A percentile compares a stretch with the other conserved stretches of the same genome.
These are phyloP conservation scores for Eupithecia subfuscata DNA, from an alignment of 2,888 invertebrate genomes.

Conservation along the genomic window DNA sequence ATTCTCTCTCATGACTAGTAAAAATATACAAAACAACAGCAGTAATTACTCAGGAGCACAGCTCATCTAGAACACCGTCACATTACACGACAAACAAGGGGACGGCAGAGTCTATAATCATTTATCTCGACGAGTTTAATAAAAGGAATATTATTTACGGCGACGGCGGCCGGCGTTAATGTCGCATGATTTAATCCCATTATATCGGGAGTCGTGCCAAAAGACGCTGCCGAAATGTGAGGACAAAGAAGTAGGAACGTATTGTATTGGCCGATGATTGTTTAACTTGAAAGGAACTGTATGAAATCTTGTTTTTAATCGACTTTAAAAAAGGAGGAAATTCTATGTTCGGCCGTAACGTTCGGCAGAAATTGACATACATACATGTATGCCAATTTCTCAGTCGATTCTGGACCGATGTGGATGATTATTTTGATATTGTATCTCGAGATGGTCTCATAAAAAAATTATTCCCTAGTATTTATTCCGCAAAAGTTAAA, in stretches of 20 bases:
- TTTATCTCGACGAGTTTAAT: conserved; percentile 83
- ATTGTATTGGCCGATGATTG: background rate
- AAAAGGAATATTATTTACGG: conserved; percentile 83
- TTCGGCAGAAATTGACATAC: too few relatives aligned
- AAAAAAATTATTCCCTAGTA: too few relatives aligned
- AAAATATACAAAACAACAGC: conserved; percentile 46
- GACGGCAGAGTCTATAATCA: conserved; percentile 79
- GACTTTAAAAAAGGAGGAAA: too few relatives aligned
- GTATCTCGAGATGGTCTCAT: too few relatives aligned
- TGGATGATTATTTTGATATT: too few relatives aligned
- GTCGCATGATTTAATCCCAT: conserved; percentile 83
- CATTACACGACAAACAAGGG: conserved; percentile 66
- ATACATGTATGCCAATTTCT: too few relatives aligned
- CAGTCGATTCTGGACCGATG: too few relatives aligned
- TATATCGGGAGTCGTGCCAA: conserved; percentile 76
- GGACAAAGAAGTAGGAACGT: conserved; percentile 3
- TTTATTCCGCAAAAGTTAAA: too few relatives aligned
- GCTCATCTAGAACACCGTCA: conserved; percentile 51
- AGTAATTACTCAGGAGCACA: conserved; percentile 50
- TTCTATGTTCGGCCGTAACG: too few relatives aligned
- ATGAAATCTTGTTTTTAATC: too few relatives aligned
- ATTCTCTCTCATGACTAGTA: conserved; percentile 24
- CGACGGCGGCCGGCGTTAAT: conserved; percentile 70
- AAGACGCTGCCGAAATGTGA: conserved; percentile 31
- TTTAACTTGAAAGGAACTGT: background rate